Evolutionary conservation across 30 jellyfish, hydroid and myxozoan genomes (phyloP).

Genomic region (Cassiopea andromeda): DNA sequence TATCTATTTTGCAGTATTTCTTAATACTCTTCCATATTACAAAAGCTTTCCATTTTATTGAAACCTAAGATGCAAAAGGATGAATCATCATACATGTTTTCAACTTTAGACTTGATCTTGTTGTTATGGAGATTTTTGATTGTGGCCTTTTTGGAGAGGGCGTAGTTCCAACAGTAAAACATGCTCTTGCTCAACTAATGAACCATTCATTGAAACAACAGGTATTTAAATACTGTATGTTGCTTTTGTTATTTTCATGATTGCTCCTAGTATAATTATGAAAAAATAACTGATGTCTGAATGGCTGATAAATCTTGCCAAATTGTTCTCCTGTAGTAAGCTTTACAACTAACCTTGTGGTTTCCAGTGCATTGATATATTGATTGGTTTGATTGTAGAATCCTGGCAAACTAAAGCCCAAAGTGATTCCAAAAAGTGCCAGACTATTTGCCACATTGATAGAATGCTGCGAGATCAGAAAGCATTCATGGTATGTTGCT

Average conservation of each 20-base stretch:
- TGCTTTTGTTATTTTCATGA: too few relatives aligned
- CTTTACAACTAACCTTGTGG: too few relatives aligned
- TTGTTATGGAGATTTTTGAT: slow-evolving; percentile 89
- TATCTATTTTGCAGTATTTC: too few relatives aligned
- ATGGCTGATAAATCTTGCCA: too few relatives aligned
- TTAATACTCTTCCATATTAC: too few relatives aligned
- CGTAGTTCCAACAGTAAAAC: slow-evolving; percentile 74
- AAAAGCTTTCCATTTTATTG: too few relatives aligned
- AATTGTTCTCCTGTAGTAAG: too few relatives aligned
- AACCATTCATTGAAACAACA: not conserved
- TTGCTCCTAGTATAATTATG: too few relatives aligned
- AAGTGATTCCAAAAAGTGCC: slow-evolving; percentile 77
- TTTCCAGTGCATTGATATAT: too few relatives aligned
- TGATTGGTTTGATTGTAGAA: not conserved
- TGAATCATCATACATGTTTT: not conserved
- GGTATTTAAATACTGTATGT: not conserved
- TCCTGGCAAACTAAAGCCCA: slow-evolving; percentile 8
- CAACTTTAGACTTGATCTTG: slow-evolving; percentile 53
- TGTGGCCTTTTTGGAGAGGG: slow-evolving; percentile 97
- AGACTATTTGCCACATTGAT: slow-evolving; percentile 67
- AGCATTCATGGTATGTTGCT: slow-evolving; percentile 67
- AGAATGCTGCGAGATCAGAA: slow-evolving; percentile 75
- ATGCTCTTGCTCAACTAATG: slow-evolving; percentile 76
- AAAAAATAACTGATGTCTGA: too few relatives aligned
- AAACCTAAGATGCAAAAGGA: too few relatives aligned